phyloP scores from a whole-genome alignment of 2,797 vertebrate genomes.

The Malurus splendens region DNA sequence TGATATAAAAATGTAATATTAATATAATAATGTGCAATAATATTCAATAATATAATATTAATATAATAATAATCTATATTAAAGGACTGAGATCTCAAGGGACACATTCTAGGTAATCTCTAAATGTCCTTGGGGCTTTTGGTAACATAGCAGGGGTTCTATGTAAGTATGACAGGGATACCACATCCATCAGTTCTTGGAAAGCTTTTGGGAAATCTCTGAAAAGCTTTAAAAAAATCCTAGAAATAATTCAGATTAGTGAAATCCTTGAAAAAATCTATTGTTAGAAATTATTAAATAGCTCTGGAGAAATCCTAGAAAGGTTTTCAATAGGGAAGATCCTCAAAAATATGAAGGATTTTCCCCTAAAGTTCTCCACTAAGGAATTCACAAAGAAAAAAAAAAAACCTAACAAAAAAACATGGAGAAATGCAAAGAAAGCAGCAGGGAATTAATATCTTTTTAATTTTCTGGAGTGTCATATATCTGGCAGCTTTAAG shows the following conservation, averaged over 20 bases:
- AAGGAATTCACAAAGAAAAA: not conserved
- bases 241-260: not conserved
- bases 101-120: not conserved
- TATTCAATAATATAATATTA: too few relatives aligned
- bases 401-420: not conserved
- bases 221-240: not conserved
- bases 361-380: not conserved
- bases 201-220: not conserved
- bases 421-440: not conserved
- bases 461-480: not conserved
- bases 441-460: not conserved
- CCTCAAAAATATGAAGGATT: not conserved
- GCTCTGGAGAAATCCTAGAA: not conserved
- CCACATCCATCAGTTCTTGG: not conserved
- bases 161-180: not conserved
- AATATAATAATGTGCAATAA: too few relatives aligned
- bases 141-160: not conserved
- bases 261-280: not conserved
- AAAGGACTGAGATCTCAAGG: not conserved
- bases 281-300: not conserved
- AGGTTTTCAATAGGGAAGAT: not conserved
- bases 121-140: not conserved
- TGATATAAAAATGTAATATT: too few relatives aligned
- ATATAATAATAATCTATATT: not conserved
- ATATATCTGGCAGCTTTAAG: not conserved